Evolutionary conservation across 1,140 invertebrate species (phyloP).

Genomic region (Scaptomyza pallida): DNA sequence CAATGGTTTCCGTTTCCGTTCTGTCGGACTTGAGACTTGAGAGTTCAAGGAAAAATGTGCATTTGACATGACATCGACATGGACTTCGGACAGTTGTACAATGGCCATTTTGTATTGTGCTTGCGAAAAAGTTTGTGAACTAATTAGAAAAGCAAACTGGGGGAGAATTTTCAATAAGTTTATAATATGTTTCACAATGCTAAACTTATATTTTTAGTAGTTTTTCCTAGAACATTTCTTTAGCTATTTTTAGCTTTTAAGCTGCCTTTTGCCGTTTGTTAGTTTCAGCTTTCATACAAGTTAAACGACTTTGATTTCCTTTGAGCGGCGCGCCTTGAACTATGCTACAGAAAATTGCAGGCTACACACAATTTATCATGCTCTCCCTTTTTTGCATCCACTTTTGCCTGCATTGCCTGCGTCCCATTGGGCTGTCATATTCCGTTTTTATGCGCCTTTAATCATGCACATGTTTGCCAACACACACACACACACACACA

Average conservation of each 20-base stretch:
- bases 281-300: neutral
- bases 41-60: conserved; percentile 50
- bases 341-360: conserved; percentile 43
- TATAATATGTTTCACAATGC: no score
- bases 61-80: conserved; percentile 47
- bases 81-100: no score
- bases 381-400: neutral
- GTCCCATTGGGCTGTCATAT: conserved; percentile 36
- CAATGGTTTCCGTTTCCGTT: conserved; percentile 58
- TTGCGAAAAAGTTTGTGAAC: no score
- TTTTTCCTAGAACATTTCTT: neutral
- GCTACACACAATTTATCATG: neutral
- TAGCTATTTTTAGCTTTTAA: neutral
- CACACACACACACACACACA: conserved; percentile 15
- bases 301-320: conserved; percentile 4
- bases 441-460: conserved; percentile 51
- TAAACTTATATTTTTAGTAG: no score
- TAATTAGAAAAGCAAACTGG: no score
- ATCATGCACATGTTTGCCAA: conserved; percentile 61
- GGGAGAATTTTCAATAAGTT: no score
- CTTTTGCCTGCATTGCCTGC: neutral
- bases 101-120: no score
- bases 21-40: neutral
- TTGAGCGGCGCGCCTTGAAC: conserved; percentile 34
- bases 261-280: neutral